Percentiles rank a stretch among this genome's conserved stretches.
phyloP scores from a whole-genome alignment of 2,888 invertebrate genomes.

The Eugnorisma glareosa region DNA sequence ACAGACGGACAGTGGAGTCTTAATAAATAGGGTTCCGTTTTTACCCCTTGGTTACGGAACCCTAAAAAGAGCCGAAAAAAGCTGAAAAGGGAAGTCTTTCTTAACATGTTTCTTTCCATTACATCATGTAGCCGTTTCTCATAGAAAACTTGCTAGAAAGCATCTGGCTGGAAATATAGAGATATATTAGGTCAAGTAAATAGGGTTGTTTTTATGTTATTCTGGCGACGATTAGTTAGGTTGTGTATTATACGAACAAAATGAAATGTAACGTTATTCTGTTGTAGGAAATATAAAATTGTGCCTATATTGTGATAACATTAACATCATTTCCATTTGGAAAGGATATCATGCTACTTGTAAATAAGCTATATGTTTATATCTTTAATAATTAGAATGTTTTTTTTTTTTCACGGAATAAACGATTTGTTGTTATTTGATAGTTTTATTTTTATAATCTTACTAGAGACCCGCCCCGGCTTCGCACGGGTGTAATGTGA shows the following conservation, averaged over 20 bases:
- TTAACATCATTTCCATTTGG: constrained; percentile 40
- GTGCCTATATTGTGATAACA: constrained; percentile 64
- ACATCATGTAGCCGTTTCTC: background rate
- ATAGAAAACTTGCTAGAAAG: background rate
- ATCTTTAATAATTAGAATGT: constrained; percentile 45
- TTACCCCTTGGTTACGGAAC: no score
- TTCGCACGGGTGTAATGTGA: no score
- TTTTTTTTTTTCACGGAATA: constrained; percentile 61
- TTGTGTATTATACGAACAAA: constrained; percentile 32
- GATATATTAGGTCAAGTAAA: background rate
- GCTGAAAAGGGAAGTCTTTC: background rate
- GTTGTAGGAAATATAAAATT: constrained; percentile 32
- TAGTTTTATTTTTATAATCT: constrained; percentile 24
- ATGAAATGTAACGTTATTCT: constrained; percentile 19
- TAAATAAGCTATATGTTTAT: constrained; percentile 57
- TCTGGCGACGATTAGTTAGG: constrained; percentile 29
- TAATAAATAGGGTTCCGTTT: no score
- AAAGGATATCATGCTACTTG: constrained; percentile 51
- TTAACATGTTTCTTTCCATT: background rate
- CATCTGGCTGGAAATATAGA: constrained; percentile 9
- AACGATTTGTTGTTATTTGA: constrained; percentile 53
- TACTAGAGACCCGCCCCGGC: no score
- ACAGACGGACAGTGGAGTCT: no score
- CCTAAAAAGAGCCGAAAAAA: background rate
- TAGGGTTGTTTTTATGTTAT: constrained; percentile 31